Base-by-base conservation (phyloP, 2,113 vertebrate species). In the Eurystomus gularis region DNA sequence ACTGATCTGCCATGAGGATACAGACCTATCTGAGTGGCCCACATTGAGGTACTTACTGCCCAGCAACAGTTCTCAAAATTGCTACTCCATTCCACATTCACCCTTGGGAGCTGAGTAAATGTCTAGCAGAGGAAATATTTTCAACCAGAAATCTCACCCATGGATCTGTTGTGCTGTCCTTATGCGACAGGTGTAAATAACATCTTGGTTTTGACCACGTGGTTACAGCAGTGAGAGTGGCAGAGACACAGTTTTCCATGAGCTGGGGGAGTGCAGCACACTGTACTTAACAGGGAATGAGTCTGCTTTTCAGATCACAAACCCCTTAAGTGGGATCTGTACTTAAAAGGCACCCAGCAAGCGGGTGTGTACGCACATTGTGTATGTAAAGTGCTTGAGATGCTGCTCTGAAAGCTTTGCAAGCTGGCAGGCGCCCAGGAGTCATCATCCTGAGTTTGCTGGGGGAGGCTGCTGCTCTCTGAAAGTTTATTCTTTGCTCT, bases 341-440 rank as follows among this genome's bases (percentile, higher is more conserved):
- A 93, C 94, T 95, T 97, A 92, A 96, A 96, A 97, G 94, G 96
- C 79, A 92, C 92, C 93, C 88, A 79, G 64, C 93, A 78, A 94
- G 93, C 79, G 88, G 66, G 92, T 40, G 92, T 77, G 84, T 77
- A 83, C 9, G 12, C 82, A 46, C 93, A 33, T 52, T 92, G 96
- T 96, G 65, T 96, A 92, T 96, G 88, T 76, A 51, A 88, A 96
- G 94, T 95, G 96, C 93, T 94, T 82, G 93, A 94, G 83, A 94
- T 90, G 93, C 88, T 94, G 92, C 92, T 97, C 84, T 94, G 93
- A 95, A 96, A 94, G 93, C 94, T 90, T 90, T 95, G 77, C 78
- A 31, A 75, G 18, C 94, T 95, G 96, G 96, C 95, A 90, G 52
- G 52, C 40, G 0, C 92, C 92, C 94, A 96, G 82, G 65, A 61